Percentiles rank a stretch among this genome's conserved stretches.
Evolutionary conservation across 2,888 invertebrate genomes (phyloP).

Genomic region (Smittia aterrima): DNA sequence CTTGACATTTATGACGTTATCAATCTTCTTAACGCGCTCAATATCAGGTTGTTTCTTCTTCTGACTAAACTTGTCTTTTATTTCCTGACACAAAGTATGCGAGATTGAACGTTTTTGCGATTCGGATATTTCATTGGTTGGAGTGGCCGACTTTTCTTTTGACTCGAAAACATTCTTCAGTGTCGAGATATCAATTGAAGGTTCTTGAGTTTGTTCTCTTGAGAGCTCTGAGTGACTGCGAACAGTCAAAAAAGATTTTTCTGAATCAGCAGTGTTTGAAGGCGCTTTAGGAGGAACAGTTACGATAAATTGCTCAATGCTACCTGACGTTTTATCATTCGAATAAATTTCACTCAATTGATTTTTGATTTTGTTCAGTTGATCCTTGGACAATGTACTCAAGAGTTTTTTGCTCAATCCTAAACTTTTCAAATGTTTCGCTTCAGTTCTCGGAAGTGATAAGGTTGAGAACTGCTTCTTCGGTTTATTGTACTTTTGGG

Average conservation of each 20-base stretch:
- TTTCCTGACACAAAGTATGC: conserved; percentile 69
- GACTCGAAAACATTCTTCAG: conserved; percentile 35
- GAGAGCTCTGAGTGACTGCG: conserved; percentile 54
- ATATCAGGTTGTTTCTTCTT: conserved; percentile 24
- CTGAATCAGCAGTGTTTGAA: conserved; percentile 41
- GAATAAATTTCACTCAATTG: conserved; percentile 81
- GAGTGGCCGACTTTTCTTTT: not conserved
- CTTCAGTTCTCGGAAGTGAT: conserved; percentile 50
- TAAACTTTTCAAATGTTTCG: conserved; percentile 55
- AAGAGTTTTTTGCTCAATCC: conserved; percentile 75
- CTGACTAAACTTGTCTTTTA: conserved; percentile 63
- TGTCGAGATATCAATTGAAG: conserved; percentile 44
- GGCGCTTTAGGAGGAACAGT: conserved; percentile 56
- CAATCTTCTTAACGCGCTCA: conserved; percentile 37
- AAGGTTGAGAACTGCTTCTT: conserved; percentile 51
- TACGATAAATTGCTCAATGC: conserved; percentile 60
- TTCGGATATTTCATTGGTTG: conserved; percentile 55
- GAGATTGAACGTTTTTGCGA: conserved; percentile 71
- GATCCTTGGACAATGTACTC: conserved; percentile 81
- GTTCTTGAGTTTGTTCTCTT: conserved; percentile 47
- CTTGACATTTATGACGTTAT: conserved; percentile 47
- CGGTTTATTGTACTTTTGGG: conserved; percentile 59
- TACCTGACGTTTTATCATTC: conserved; percentile 42
- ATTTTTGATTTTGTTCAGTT: conserved; percentile 74
- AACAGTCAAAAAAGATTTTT: conserved; percentile 49